phyloP scores from a whole-genome alignment of 2,113 vertebrate species.

The Microcebus griseorufus region DNA sequence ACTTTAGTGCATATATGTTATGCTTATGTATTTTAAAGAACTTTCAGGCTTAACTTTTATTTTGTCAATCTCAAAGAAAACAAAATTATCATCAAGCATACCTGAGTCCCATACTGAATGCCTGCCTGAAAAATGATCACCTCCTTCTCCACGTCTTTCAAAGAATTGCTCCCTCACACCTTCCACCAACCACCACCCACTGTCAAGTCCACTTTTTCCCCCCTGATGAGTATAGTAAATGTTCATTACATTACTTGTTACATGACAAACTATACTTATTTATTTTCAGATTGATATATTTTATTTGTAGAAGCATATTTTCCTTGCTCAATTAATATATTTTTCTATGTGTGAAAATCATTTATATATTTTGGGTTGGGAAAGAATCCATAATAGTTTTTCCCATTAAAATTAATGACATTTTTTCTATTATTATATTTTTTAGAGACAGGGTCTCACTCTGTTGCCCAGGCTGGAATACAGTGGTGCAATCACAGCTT shows the following conservation, averaged over 20 bases:
- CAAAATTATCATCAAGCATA: neutral
- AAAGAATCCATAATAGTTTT: neutral
- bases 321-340: neutral
- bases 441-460: neutral
- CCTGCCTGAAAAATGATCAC: neutral
- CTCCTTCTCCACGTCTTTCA: neutral
- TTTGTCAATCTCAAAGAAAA: slow-evolving; percentile 12
- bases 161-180: neutral
- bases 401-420: neutral
- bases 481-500: no score
- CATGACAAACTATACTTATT: neutral
- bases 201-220: neutral
- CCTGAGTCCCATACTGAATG: neutral
- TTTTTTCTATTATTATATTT: neutral
- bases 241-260: neutral
- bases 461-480: no score
- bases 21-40: neutral
- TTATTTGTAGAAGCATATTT: slow-evolving; percentile 21
- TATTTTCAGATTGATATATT: neutral
- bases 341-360: slow-evolving; percentile 6
- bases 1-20: neutral
- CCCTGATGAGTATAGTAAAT: neutral
- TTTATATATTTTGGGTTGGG: neutral
- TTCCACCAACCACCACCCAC: neutral
- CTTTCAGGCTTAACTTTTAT: neutral